These are phyloP conservation scores for Parnassius mnemosyne DNA, from an alignment of 2,888 invertebrate species.

Conservation along the genomic window DNA sequence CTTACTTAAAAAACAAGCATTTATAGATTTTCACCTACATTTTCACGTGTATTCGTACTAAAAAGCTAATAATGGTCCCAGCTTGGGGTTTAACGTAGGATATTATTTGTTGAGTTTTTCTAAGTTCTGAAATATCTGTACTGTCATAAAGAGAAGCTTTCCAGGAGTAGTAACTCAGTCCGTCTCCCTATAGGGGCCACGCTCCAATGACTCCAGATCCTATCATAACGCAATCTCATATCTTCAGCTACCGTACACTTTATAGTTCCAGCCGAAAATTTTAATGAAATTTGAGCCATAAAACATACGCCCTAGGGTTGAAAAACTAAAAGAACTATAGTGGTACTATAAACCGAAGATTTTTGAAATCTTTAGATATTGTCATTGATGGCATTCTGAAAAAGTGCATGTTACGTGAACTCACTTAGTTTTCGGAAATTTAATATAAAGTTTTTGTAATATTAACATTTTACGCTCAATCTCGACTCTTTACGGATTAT, in stretches of 20 bases:
- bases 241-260: constrained; percentile 43
- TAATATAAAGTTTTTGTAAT: constrained; percentile 40
- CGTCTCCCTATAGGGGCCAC: constrained; percentile 53
- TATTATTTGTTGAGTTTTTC: too few relatives aligned
- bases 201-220: constrained; percentile 75
- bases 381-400: constrained; percentile 74
- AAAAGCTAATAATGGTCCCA: too few relatives aligned
- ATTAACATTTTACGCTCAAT: not conserved
- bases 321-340: constrained; percentile 26
- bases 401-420: constrained; percentile 69
- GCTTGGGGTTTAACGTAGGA: too few relatives aligned
- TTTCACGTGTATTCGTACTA: too few relatives aligned
- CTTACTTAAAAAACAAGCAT: too few relatives aligned
- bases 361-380: constrained; percentile 70
- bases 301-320: constrained; percentile 26
- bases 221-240: constrained; percentile 79
- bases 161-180: constrained; percentile 47
- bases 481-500: too few relatives aligned
- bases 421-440: constrained; percentile 49
- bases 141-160: constrained; percentile 35
- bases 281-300: constrained; percentile 44
- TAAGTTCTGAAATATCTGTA: constrained; percentile 6
- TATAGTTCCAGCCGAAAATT: constrained; percentile 42
- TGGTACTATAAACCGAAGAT: constrained; percentile 44
- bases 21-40: too few relatives aligned